These are phyloP conservation scores for Drosophila lutescens DNA, from an alignment of 2,888 invertebrate species.

Conservation along the genomic window DNA sequence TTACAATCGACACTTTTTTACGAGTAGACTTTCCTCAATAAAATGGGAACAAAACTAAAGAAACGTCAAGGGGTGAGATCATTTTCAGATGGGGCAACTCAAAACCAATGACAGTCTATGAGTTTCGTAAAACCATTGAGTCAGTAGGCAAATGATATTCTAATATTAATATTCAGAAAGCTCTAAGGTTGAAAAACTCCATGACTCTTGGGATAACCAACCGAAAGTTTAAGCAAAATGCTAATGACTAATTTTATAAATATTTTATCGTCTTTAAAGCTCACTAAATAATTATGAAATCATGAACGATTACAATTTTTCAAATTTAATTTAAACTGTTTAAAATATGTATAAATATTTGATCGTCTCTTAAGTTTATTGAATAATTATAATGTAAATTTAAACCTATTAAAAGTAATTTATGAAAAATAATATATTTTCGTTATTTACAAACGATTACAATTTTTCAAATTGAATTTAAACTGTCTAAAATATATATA, in stretches of 20 bases:
- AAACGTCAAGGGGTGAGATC: background rate
- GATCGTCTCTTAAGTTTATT: too few species aligned
- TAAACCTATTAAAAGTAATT: too few species aligned
- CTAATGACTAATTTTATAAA: background rate
- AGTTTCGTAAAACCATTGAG: too few species aligned
- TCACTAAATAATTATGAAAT: too few species aligned
- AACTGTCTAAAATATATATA: background rate
- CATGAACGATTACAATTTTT: too few species aligned
- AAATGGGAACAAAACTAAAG: background rate
- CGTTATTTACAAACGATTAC: too few species aligned
- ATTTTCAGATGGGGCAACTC: background rate
- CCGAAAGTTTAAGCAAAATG: background rate
- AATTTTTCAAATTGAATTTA: background rate
- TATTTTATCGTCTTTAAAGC: background rate
- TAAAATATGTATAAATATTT: too few species aligned
- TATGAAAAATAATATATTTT: too few species aligned
- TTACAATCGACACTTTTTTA: constrained; percentile 14
- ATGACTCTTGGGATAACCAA: background rate
- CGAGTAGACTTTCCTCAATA: constrained; percentile 21
- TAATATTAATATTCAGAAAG: background rate
- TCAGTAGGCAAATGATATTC: background rate
- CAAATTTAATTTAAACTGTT: too few species aligned
- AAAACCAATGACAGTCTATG: too few species aligned
- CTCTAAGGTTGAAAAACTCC: background rate
- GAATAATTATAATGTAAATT: too few species aligned